These are phyloP conservation scores for Galeruca laticollis DNA, from an alignment of 2,888 invertebrate genomes.

Conservation along the genomic window DNA sequence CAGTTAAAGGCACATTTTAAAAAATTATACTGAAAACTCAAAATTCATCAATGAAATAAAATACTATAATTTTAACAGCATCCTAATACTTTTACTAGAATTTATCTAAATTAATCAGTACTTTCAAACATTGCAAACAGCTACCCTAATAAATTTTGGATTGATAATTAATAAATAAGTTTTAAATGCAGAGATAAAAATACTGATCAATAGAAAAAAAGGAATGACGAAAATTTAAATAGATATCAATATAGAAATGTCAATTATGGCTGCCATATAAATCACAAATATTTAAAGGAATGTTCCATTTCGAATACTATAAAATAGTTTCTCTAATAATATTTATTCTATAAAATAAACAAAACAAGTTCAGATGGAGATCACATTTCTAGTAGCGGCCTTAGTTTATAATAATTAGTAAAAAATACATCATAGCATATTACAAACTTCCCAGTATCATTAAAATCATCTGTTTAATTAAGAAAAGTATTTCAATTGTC, in stretches of 20 bases:
- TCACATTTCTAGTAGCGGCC: slow-evolving; percentile 31
- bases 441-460: not conserved
- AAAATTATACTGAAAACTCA: slow-evolving; percentile 34
- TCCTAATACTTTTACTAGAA: slow-evolving; percentile 36
- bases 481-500: not conserved
- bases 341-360: slow-evolving; percentile 28
- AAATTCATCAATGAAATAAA: slow-evolving; percentile 25
- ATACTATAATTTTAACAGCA: slow-evolving; percentile 24
- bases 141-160: slow-evolving; percentile 18
- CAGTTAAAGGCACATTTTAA: slow-evolving; percentile 48
- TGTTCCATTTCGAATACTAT: slow-evolving; percentile 49
- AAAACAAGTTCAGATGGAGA: slow-evolving; percentile 29
- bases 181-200: slow-evolving; percentile 35
- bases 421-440: not conserved
- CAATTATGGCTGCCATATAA: slow-evolving; percentile 54
- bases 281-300: slow-evolving; percentile 57
- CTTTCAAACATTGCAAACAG: slow-evolving; percentile 33
- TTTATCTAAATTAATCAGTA: slow-evolving; percentile 41
- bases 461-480: not conserved
- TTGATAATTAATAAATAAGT: slow-evolving; percentile 20
- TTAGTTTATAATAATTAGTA: not conserved
- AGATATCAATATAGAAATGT: slow-evolving; percentile 32
- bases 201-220: slow-evolving; percentile 33
- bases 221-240: slow-evolving; percentile 33
- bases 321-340: slow-evolving; percentile 27